Percentiles rank a stretch among this genome's conserved stretches.
These are phyloP conservation scores for Lypha dubia DNA, from an alignment of 2,888 invertebrate genomes.

Conservation along the genomic window DNA sequence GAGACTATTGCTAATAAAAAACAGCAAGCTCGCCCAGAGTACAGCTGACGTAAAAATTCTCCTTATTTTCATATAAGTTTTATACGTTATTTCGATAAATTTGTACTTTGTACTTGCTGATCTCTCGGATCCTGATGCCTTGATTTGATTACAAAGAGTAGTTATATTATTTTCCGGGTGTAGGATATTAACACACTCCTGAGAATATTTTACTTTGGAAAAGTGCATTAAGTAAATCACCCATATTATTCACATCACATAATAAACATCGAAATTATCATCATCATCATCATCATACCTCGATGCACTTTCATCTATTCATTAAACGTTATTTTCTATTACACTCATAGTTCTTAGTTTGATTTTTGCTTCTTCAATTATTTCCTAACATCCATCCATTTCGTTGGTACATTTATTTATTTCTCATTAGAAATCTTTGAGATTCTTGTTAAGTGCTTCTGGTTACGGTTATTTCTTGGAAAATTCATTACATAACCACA, in stretches of 20 bases:
- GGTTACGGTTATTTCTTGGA: slow-evolving; percentile 62
- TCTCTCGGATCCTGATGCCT: no score
- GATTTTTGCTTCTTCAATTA: not conserved
- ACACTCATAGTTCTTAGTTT: slow-evolving; percentile 1
- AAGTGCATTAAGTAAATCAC: slow-evolving; percentile 2
- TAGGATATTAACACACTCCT: not conserved
- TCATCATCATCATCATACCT: slow-evolving; percentile 49
- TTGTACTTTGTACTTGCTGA: no score
- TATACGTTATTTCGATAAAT: not conserved
- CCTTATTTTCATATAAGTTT: no score
- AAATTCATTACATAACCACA: slow-evolving; percentile 52
- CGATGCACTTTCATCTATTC: slow-evolving; percentile 55
- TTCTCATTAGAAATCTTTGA: slow-evolving; percentile 69
- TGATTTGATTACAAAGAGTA: no score
- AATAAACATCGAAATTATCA: slow-evolving; percentile 22
- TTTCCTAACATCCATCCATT: slow-evolving; percentile 16
- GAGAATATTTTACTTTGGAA: not conserved
- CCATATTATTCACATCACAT: slow-evolving; percentile 10
- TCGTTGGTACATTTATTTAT: slow-evolving; percentile 53
- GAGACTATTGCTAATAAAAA: no score
- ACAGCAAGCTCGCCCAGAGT: no score
- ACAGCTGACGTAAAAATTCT: no score
- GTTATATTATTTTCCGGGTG: not conserved
- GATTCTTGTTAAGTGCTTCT: slow-evolving; percentile 72
- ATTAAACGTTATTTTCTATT: slow-evolving; percentile 38